Base-by-base conservation (phyloP, 2,113 vertebrate genomes). In the Rhinolophus ferrumequinum region DNA sequence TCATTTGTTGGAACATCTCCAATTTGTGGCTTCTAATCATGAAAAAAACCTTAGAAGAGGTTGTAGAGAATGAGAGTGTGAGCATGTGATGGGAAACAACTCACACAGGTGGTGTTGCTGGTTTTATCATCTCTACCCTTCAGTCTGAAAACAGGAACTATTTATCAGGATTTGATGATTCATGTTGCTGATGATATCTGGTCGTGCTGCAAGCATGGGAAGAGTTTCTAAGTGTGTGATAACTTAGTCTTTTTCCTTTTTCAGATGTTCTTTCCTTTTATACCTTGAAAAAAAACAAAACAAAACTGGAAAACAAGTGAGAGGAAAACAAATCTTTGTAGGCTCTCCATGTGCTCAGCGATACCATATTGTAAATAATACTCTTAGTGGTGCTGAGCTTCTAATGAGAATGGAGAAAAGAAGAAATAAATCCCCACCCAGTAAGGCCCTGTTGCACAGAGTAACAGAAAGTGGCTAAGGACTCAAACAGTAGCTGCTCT, bases 281-380 rank as follows among this genome's bases (percentile, higher is more conserved):
- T 6, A 16, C 76, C 52, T 91, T 75, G 83, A 50, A 50, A 50
- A 6, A 50, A 50, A 50, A 13, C 9, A 50, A 50, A 13, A 50
- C 9, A 50, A 50, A 50, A 50, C 12, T 50, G 47, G 47, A 10
- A 50, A 44, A 44, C 41, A 44, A 44, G 56, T 69, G 62, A 77
- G 85, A 90, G 60, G 72, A n/a, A 92, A 95, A 41, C 3, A 33
- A 21, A 70, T 82, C 60, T 72, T 60, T 82, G 86, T 62, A 92
- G 60, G 16, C 35, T 52, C 5, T 52, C 33, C n/a, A 10, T 4
- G 4, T 62, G n/a, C 58, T 94, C 64, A 26, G 50, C 0, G 2
- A 18, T 56, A 47, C 19, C 18, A 35, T n/a, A 9, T 58, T 84
- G 56, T 62, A 24, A 62, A 28, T 56, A 67, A 94, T 64, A 24